Conservation (phyloP, 2,888 invertebrate species). For the Nematopogon swammerdamellus region DNA sequence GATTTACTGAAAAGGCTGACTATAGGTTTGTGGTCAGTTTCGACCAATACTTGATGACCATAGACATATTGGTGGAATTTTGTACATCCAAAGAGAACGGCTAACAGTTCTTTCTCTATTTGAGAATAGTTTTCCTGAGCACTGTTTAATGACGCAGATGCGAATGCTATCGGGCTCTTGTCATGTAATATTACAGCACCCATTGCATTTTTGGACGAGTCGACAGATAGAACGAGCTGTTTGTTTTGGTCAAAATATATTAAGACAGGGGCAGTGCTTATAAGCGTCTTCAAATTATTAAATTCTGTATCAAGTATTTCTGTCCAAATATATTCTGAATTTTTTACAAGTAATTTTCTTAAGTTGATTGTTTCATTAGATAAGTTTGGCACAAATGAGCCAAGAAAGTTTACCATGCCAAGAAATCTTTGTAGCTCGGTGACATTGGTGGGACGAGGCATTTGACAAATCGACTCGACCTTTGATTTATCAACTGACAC, state of each 20-base stretch:
- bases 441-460: constrained; percentile 7
- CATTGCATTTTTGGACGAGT: constrained; percentile 11
- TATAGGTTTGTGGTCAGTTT: constrained; percentile 21
- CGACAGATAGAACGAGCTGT: constrained; percentile 8
- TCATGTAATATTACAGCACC: constrained; percentile 14
- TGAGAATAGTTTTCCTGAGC: constrained; percentile 15
- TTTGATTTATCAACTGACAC: too few relatives aligned
- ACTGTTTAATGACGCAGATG: constrained; percentile 12
- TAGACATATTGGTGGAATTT: constrained; percentile 12
- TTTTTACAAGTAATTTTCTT: constrained; percentile 12
- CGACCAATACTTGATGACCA: constrained; percentile 14
- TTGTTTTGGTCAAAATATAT: constrained; percentile 11
- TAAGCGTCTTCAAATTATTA: constrained; percentile 9
- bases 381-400: constrained; percentile 9
- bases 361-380: too few relatives aligned
- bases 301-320: constrained; percentile 13
- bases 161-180: constrained; percentile 14
- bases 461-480: too few relatives aligned
- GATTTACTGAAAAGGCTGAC: constrained; percentile 17
- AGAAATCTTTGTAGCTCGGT: constrained; percentile 13
- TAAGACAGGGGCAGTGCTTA: constrained; percentile 11
- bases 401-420: constrained; percentile 13
- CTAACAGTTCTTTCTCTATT: constrained; percentile 13
- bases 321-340: constrained; percentile 15
- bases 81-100: constrained; percentile 12